A percentile compares a stretch with the other conserved stretches of the same genome.
Evolutionary conservation across 2,797 vertebrate genomes (phyloP).

Genomic region (Lepilemur ruficaudatus): DNA sequence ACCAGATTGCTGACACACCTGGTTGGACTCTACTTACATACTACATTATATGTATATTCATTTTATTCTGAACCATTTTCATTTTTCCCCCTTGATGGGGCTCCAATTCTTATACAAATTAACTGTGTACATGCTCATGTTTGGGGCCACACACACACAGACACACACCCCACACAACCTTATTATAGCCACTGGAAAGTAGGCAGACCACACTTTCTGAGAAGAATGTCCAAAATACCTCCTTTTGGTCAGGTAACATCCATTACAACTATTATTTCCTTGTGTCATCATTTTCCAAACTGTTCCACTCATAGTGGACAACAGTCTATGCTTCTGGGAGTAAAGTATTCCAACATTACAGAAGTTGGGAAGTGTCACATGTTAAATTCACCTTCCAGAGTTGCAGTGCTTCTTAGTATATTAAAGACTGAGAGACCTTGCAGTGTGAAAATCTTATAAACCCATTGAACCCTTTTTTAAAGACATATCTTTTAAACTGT

Average conservation of each 20-base stretch:
- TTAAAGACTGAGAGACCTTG: background rate
- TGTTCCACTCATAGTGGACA: background rate
- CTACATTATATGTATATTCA: background rate
- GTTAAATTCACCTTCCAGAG: background rate
- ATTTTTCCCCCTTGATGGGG: background rate
- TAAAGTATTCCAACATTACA: background rate
- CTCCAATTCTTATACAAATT: background rate
- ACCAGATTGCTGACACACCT: background rate
- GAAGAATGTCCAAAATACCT: background rate
- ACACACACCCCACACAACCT: background rate
- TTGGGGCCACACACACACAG: background rate
- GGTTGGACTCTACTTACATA: background rate
- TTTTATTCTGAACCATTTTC: background rate
- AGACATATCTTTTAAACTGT: background rate
- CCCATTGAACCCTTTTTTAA: background rate
- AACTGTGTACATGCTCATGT: background rate
- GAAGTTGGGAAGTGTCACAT: background rate
- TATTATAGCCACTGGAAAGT: background rate
- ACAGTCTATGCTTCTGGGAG: background rate
- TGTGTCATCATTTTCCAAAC: constrained; percentile 4
- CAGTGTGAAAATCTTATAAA: background rate
- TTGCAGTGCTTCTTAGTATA: background rate
- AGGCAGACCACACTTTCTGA: background rate
- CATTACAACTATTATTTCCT: background rate
- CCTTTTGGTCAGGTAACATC: background rate